Evolutionary conservation across 2,888 invertebrate species (phyloP), one percentile per base, ranked within the genome.

Genomic region (Rhogogaster chlorosoma): DNA sequence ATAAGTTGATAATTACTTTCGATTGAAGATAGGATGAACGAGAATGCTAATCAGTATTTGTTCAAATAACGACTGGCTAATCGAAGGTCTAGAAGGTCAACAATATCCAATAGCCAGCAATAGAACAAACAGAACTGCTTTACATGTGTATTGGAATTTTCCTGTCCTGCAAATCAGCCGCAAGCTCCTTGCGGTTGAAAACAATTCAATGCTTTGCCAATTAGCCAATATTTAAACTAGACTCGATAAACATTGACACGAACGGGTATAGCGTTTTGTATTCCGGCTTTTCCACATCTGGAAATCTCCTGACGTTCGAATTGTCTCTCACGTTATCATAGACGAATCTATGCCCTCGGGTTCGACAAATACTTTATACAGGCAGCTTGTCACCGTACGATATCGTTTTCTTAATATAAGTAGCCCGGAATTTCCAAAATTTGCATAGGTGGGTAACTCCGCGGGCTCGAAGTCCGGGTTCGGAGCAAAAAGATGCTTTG

Each of bases 211-310:
- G 77, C 77, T 15, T 45, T 32, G 42, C n/a, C 15, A 77, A 77
- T 77, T 45, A 38, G 38, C 38, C 38, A 38, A 36, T 32, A 71
- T 67, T 67, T 32, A 32, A 67, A 32, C n/a, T 18, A 49, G 53
- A 32, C 77, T 77, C 32, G 15, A 5, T 32, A 53, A 77, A 77
- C 53, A 53, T 77, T 53, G 26, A 29, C 77, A 38, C n/a, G 38
- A 1, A 71, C 71, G n/a, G 38, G 36, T 7, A 71, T 15, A 71
- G 38, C 38, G 71, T 38, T 71, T 7, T 12, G 64, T 10, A 26
- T 38, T 22, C 6, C 36, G 5, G 15, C n/a, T 71, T 71, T 38
- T 18, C 42, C 38, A 22, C n/a, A 22, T 71, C 71, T 38, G 32
- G 10, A 38, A 32, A 38, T 15, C 22, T 71, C n/a, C 9, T 38